These are phyloP conservation scores for Drosophila gaucha DNA, from an alignment of 2,888 invertebrate genomes.

Conservation along the genomic window DNA sequence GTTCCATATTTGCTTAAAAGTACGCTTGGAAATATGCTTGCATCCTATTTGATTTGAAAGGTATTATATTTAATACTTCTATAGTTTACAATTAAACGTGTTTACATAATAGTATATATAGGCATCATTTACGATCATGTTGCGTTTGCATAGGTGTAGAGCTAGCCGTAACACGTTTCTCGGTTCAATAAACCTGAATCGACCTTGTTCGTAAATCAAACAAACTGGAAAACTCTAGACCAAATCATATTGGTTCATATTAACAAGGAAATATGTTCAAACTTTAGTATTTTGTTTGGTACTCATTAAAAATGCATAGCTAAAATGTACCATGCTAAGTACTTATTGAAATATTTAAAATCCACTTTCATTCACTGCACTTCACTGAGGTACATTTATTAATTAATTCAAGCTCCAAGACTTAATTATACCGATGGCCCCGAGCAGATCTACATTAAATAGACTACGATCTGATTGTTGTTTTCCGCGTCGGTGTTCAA, in stretches of 20 bases:
- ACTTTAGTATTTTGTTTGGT: conserved; percentile 1
- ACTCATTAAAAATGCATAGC: neutral
- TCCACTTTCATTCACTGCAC: conserved; percentile 34
- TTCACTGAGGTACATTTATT: conserved; percentile 12
- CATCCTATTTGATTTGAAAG: neutral
- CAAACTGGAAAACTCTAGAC: conserved; percentile 40
- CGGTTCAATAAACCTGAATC: conserved; percentile 48
- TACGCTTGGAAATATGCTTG: neutral
- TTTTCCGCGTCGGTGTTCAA: conserved; percentile 76
- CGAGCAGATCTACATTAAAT: conserved; percentile 38
- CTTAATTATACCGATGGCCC: conserved; percentile 37
- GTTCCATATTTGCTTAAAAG: neutral
- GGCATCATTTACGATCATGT: neutral
- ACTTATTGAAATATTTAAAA: neutral
- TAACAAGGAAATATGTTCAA: neutral
- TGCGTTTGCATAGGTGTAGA: conserved; percentile 15
- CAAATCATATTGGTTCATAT: conserved; percentile 13
- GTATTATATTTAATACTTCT: too few species aligned
- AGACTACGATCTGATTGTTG: conserved; percentile 66
- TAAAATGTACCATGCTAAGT: neutral
- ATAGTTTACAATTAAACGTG: neutral
- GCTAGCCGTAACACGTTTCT: conserved; percentile 40
- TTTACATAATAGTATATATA: neutral
- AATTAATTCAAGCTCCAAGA: conserved; percentile 23
- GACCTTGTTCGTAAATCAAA: conserved; percentile 66